Evolutionary conservation across 2,888 invertebrate species (phyloP).

Genomic region (Xanthostigma xanthostigma): DNA sequence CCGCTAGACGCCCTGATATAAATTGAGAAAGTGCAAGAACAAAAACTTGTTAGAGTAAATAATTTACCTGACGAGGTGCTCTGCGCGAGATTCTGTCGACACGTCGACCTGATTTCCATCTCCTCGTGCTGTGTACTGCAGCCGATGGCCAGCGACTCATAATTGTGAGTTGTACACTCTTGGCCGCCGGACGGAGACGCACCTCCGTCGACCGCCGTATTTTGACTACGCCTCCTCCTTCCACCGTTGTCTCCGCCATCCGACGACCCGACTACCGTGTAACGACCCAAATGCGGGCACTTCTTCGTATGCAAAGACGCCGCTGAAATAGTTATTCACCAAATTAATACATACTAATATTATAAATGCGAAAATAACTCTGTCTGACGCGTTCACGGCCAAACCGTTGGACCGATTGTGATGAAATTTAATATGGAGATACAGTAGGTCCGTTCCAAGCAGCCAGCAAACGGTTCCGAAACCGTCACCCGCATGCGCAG

Average conservation of each 20-base stretch:
- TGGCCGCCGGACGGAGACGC: conserved; percentile 12
- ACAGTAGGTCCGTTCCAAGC: too few species aligned
- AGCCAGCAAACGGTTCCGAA: too few species aligned
- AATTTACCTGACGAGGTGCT: background rate
- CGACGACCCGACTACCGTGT: conserved; percentile 36
- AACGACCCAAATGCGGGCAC: conserved; percentile 55
- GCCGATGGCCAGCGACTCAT: conserved; percentile 41
- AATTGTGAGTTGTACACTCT: conserved; percentile 36
- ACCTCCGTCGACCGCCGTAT: conserved; percentile 19
- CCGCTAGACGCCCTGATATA: too few species aligned
- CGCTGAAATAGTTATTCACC: conserved; percentile 30
- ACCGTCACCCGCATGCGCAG: too few species aligned
- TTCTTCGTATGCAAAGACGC: conserved; percentile 43
- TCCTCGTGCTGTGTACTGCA: conserved; percentile 39
- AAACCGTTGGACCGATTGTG: too few species aligned
- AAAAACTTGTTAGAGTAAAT: background rate
- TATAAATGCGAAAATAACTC: too few species aligned
- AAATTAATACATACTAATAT: too few species aligned
- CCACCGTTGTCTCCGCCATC: conserved; percentile 19
- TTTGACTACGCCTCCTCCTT: conserved; percentile 35
- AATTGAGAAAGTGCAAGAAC: too few species aligned
- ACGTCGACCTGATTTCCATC: conserved; percentile 43
- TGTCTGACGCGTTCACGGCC: too few species aligned
- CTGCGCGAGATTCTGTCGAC: conserved; percentile 26
- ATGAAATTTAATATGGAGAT: too few species aligned